Base-by-base conservation (phyloP, 2,797 vertebrate genomes). In the Halcyon badia region DNA sequence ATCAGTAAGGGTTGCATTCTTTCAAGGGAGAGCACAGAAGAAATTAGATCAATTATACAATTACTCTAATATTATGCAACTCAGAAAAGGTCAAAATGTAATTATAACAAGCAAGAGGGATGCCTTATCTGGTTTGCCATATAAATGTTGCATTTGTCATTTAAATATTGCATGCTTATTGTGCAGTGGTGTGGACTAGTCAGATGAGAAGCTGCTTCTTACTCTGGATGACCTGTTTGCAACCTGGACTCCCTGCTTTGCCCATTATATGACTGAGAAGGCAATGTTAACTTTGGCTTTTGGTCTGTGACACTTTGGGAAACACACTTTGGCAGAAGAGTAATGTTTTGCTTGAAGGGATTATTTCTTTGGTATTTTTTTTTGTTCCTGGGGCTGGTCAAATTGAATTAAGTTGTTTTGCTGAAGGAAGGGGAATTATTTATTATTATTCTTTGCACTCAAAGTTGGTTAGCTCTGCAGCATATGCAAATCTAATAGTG, bases 361-460 rank as follows among this genome's bases (percentile, higher is more conserved):
- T 96, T 95, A 86, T 90, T 95, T 96, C 70, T 94, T 93, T 71
- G 20, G 2, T 33, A 17, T 19, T 33, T 11, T 28, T 68, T 87
- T 75, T 68, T 83, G 39, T 3, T 48, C 60, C 57, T 73, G 60
- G 80, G 81, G 69, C 70, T 87, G 77, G 58, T 87, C 93, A 95
- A 96, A 95, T 96, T 95, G 89, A 96, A 93, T 95, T 92, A 97
- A 89, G 83, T 83, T 93, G 80, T 93, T 96, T 96, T 95, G 91
- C 78, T 93, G 86, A 83, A 90, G 75, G 91, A 92, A 94, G 87
- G 42, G 35, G 77, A 82, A 90, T 94, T 93, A 91, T 91, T 93
- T 84, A 26, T 94, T 91, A 73, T 87, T 94, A 88, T 81, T 92
- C 60, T 49, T 77, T 65, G 64, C 68, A 79, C 65, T 92, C 84